Base-by-base conservation (phyloP, 2,797 vertebrate genomes). In the Periophthalmus magnuspinnatus region DNA sequence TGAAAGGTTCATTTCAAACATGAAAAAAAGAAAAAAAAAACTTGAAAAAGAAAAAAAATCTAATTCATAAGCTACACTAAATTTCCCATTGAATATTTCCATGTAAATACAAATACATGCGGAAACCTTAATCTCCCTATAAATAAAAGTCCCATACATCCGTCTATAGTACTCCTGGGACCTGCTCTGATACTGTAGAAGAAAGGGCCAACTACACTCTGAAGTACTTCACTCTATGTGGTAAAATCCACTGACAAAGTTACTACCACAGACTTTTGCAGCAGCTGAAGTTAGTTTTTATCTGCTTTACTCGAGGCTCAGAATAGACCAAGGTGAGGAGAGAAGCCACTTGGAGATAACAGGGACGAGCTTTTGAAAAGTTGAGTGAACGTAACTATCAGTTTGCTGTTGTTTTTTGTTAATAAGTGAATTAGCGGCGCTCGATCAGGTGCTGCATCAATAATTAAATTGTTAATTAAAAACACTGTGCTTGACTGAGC, bases 381-480 rank as follows among this genome's bases (percentile, higher is more conserved):
- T 72, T 41, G 71, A 71, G 71, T 34, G 36, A 57, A 71, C 50
- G 68, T 24, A 69, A 58, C 52, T 58, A 84, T 85, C 77, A 67
- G 67, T 79, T 86, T 72, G 67, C 71, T 77, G 77, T 73, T 86
- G 67, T 81, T 82, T 83, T 78, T 67, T 60, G 3, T 77, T 84
- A 82, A 84, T 85, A 70, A 82, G 69, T 77, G 79, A 84, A 81
- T 84, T 84, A 81, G 69, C 56, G 65, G 62, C 76, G 78, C 60
- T 75, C 79, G 84, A 86, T 86, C 78, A 80, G 75, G 67, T 71
- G 71, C 74, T 76, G 84, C 75, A 86, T 87, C 78, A 80, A 80
- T 86, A 85, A 87, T 87, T 81, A 82, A 86, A 85, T 58, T 76
- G 78, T 80, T 86, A 87, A 89, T 87, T 83, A 84, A 85, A 85